Conservation (phyloP, 2,797 vertebrate genomes). For the Phyllotis vaccarum region DNA sequence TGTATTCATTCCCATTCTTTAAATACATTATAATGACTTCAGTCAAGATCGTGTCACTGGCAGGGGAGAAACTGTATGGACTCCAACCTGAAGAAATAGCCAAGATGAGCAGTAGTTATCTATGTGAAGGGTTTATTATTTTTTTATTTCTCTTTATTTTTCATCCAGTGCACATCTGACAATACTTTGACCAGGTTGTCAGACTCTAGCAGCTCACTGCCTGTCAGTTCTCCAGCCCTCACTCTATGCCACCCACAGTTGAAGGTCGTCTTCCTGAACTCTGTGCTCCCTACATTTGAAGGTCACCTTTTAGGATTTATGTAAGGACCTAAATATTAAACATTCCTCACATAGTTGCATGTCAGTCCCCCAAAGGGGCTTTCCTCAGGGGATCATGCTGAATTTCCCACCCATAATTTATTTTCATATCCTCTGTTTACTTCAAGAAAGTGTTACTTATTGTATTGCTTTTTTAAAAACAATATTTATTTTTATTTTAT, state of each 20-base stretch:
- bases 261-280: not conserved
- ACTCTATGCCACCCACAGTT: not conserved
- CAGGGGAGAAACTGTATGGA: slow-evolving; percentile 11
- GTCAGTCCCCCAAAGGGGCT: not conserved
- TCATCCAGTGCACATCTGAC: not conserved
- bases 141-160: slow-evolving; percentile 20
- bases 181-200: not conserved
- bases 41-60: not conserved
- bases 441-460: not conserved
- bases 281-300: not conserved
- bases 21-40: not conserved
- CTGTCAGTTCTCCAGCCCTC: slow-evolving; percentile 27
- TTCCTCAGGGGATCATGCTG: not conserved
- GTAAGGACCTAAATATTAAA: not conserved
- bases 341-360: not conserved
- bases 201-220: not conserved
- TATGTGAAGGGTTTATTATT: not conserved
- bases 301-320: not conserved
- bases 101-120: not conserved
- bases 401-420: not conserved
- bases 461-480: not conserved
- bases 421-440: not conserved
- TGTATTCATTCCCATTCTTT: slow-evolving; percentile 23
- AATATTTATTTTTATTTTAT: not conserved
- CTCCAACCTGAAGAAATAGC: slow-evolving; percentile 24